These are phyloP conservation scores for Perca schrenkii DNA, from an alignment of 2,113 vertebrate genomes.

Conservation along the genomic window DNA sequence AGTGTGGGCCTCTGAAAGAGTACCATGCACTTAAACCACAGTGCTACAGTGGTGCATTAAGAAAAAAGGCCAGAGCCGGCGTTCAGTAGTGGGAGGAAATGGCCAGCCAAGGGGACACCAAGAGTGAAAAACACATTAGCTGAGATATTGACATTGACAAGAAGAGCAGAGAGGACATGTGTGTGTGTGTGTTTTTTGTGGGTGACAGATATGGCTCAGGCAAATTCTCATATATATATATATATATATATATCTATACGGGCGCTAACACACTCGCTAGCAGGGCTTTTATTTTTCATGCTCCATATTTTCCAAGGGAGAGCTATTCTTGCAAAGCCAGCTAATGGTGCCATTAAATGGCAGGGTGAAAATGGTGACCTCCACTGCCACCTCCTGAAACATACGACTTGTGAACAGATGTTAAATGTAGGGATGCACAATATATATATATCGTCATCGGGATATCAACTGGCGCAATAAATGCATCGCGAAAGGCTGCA, in stretches of 20 bases:
- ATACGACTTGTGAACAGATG: neutral
- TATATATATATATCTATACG: too few species aligned
- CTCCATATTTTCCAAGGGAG: neutral
- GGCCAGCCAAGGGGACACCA: slow-evolving; percentile 3
- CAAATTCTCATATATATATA: neutral
- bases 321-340: neutral
- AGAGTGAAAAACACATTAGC: slow-evolving; percentile 44
- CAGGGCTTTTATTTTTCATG: slow-evolving; percentile 30
- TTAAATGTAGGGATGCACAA: too few species aligned
- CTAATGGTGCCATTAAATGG: slow-evolving; percentile 8
- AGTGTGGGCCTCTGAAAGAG: slow-evolving; percentile 31
- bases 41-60: slow-evolving; percentile 41
- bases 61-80: slow-evolving; percentile 23
- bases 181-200: slow-evolving; percentile 2
- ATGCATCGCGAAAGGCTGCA: too few species aligned
- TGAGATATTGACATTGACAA: slow-evolving; percentile 5
- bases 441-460: too few species aligned
- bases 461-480: too few species aligned
- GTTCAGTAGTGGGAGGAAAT: slow-evolving; percentile 9
- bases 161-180: neutral
- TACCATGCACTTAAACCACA: slow-evolving; percentile 45
- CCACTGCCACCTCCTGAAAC: neutral
- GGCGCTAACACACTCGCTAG: slow-evolving; percentile 5
- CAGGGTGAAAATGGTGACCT: neutral
- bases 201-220: neutral